Evolutionary conservation across 2,888 invertebrate genomes (phyloP), one percentile per base, ranked within the genome.

Genomic region (Rhimphoctona megacephalus): DNA sequence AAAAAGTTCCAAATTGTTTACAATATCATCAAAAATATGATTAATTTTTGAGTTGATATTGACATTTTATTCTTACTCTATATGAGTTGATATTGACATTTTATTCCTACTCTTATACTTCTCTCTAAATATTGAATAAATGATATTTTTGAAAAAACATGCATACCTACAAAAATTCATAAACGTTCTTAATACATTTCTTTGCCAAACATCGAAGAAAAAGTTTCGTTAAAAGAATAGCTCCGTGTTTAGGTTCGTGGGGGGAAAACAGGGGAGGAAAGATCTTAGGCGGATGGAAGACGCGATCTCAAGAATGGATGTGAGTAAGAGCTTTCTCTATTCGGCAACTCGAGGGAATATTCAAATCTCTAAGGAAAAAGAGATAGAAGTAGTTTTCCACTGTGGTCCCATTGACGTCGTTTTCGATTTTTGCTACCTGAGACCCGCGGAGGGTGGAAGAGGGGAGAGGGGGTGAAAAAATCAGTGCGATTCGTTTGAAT

Each of bases 401-500:
- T 22, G 36, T 69, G 33, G 61, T 57, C 79, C 39, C 67, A 61
- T 80, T 69, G 46, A 69, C n/a, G 57, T 67, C 43, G 7, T 76
- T 82, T 54, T 81, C 69, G 70, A 76, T 69, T 76, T 64, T 81
- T 81, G 30, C 57, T 54, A 11, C 33, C 6, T 17, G 43, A n/a
- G 66, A 52, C 49, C 19, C 11, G 64, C n/a, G 9, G 22, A 52
- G 39, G 39, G 17, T 17, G 5, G 36, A 17, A 9, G 66, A 39
- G 19, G 17, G 0, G 19, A 19, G 1, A 4, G 33, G n/a, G 39
- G 30, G 67, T 7, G 8, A 61, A 77, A 81, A 81, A 77, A 85
- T 76, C 80, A 70, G 69, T 54, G 43, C 81, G 64, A 83, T 80
- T 80, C 74, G 83, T 79, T 76, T 76, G 80, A 85, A 82, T 79